Evolutionary conservation across 2,113 vertebrate genomes (phyloP).

Genomic region (Pseudolaguvia tuberculata): DNA sequence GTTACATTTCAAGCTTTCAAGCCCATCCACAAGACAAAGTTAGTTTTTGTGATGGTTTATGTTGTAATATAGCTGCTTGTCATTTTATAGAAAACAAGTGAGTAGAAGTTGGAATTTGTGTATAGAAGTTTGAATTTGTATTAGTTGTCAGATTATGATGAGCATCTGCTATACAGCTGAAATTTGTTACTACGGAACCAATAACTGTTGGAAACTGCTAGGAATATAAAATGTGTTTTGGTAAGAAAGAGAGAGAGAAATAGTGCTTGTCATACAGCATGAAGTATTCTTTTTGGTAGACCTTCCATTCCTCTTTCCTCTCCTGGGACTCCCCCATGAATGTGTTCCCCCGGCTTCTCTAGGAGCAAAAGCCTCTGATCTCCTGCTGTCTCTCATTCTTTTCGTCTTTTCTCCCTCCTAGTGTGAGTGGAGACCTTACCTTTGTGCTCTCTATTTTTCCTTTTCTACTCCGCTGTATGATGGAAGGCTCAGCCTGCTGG

Average conservation of each 20-base stretch:
- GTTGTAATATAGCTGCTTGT: background rate
- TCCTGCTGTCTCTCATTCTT: slow-evolving; percentile 32
- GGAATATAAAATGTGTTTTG: too few species aligned
- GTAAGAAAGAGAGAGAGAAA: background rate
- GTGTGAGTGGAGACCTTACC: slow-evolving; percentile 20
- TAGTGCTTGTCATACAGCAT: background rate
- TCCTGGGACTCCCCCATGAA: slow-evolving; percentile 3
- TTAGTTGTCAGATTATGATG: background rate
- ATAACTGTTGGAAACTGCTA: too few species aligned
- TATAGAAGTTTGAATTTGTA: background rate
- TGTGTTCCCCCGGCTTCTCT: background rate
- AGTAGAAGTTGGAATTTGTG: too few species aligned
- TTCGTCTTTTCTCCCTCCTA: slow-evolving; percentile 37
- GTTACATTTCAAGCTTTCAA: background rate
- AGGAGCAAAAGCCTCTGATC: slow-evolving; percentile 33
- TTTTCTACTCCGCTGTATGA: slow-evolving; percentile 27
- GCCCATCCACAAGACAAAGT: background rate
- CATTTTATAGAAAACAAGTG: background rate
- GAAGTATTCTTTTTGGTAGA: background rate
- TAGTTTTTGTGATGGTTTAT: background rate
- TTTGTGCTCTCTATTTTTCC: slow-evolving; percentile 26
- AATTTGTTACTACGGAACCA: too few species aligned
- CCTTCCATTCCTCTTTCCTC: background rate
- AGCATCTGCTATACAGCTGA: background rate
- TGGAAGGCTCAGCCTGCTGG: slow-evolving; percentile 40